Evolutionary conservation across 2,888 invertebrate genomes (phyloP).

Genomic region (Andrena bicolor): DNA sequence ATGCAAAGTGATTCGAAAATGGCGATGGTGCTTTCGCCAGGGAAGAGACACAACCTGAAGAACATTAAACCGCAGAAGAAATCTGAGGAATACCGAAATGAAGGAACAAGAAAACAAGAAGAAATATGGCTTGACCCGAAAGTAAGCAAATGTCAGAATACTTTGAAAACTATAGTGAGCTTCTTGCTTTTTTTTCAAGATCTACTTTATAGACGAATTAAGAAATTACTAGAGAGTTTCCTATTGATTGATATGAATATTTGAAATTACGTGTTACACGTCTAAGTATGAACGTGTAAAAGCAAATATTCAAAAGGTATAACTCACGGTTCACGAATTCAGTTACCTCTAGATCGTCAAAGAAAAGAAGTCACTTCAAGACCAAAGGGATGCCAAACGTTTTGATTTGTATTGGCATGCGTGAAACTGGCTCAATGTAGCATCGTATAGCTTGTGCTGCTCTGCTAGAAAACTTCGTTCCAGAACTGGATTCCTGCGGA

Average conservation of each 20-base stretch:
- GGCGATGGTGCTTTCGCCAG: constrained; percentile 4
- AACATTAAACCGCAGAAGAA: too few species aligned
- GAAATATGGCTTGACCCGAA: neutral
- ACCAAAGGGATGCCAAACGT: neutral
- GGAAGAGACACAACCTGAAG: neutral
- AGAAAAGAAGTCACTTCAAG: neutral
- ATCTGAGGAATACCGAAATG: too few species aligned
- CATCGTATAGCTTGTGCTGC: constrained; percentile 44
- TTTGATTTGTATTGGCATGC: constrained; percentile 1
- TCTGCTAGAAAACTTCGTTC: constrained; percentile 40
- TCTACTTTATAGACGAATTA: constrained; percentile 4
- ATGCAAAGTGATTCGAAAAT: constrained; percentile 30
- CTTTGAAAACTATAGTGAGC: constrained; percentile 13
- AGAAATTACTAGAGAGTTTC: neutral
- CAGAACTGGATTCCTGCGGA: constrained; percentile 45
- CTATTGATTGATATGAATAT: constrained; percentile 22
- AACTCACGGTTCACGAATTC: neutral
- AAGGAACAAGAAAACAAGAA: neutral
- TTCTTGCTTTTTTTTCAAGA: constrained; percentile 11
- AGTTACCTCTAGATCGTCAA: too few species aligned
- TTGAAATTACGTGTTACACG: neutral
- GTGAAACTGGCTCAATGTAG: constrained; percentile 1
- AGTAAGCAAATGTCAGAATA: constrained; percentile 12
- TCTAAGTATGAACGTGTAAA: neutral
- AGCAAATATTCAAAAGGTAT: neutral